phyloP scores from a whole-genome alignment of 30 jellyfish, hydroid and myxozoan genomes.

The Sanderia malayensis region DNA sequence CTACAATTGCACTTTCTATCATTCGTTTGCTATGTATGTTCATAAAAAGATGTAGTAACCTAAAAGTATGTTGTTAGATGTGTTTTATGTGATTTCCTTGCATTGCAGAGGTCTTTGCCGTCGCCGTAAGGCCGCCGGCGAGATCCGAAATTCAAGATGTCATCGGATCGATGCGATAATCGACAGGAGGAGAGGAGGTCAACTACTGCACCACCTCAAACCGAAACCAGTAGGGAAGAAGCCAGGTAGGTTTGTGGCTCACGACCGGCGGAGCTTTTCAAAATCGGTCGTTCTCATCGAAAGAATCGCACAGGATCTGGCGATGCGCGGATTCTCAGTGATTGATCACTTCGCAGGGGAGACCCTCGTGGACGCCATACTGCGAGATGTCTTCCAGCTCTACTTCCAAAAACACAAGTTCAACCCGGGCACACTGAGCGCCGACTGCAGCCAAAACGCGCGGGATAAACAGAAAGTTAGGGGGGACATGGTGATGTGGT shows the following conservation, averaged over 20 bases:
- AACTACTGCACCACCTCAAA: neutral
- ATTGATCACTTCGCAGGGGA: slow-evolving; percentile 41
- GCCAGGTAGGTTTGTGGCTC: slow-evolving; percentile 26
- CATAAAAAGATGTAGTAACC: too few relatives aligned
- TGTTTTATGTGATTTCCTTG: too few relatives aligned
- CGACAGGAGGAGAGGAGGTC: neutral
- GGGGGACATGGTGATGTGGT: slow-evolving; percentile 68
- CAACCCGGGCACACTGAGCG: slow-evolving; percentile 21
- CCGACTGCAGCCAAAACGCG: neutral
- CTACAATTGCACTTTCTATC: too few relatives aligned
- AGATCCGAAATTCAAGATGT: neutral
- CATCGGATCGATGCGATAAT: neutral
- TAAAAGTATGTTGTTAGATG: too few relatives aligned
- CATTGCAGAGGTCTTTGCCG: neutral
- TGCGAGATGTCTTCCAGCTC: slow-evolving; percentile 21
- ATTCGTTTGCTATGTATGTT: too few relatives aligned
- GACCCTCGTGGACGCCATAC: slow-evolving; percentile 16
- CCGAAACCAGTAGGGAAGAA: slow-evolving; percentile 6
- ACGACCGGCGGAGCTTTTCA: slow-evolving; percentile 7
- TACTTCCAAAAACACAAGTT: slow-evolving; percentile 4
- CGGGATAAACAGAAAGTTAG: slow-evolving; percentile 8
- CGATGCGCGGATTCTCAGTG: slow-evolving; percentile 39
- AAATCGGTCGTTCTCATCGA: slow-evolving; percentile 19
- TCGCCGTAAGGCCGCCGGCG: neutral
- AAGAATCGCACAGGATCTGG: slow-evolving; percentile 27